These are phyloP conservation scores for Spilarctia lutea DNA, from an alignment of 2,888 invertebrate genomes.

Conservation along the genomic window DNA sequence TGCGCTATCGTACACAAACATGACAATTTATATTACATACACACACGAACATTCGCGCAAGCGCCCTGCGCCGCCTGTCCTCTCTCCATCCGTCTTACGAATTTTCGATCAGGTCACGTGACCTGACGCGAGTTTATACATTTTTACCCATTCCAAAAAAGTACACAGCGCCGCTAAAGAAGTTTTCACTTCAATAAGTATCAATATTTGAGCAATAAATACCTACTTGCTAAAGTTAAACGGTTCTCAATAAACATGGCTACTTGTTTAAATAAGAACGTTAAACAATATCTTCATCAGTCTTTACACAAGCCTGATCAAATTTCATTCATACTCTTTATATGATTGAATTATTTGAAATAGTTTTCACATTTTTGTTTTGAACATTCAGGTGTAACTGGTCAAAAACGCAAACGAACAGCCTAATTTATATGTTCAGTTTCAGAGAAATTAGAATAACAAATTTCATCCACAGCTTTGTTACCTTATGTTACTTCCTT, in stretches of 20 bases:
- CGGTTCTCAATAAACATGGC: neutral
- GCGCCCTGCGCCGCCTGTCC: no score
- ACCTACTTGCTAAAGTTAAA: neutral
- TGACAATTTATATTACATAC: no score
- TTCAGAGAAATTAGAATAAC: conserved; percentile 44
- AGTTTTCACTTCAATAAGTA: no score
- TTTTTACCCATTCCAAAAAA: no score
- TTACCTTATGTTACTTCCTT: conserved; percentile 20
- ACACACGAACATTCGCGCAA: no score
- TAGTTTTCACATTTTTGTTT: neutral
- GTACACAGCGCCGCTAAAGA: no score
- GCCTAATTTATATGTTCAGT: conserved; percentile 8
- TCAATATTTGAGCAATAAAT: no score
- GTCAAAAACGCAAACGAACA: neutral
- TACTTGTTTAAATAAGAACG: neutral
- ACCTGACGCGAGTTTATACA: no score
- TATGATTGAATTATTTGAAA: neutral
- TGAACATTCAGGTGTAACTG: neutral
- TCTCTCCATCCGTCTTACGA: no score
- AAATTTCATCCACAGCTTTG: conserved; percentile 37
- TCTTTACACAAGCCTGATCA: neutral
- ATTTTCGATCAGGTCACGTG: no score
- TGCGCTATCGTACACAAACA: no score
- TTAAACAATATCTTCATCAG: neutral
- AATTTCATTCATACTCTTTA: neutral